These are phyloP conservation scores for Morinoia aosen DNA, from an alignment of 2,888 invertebrate species.

Conservation along the genomic window DNA sequence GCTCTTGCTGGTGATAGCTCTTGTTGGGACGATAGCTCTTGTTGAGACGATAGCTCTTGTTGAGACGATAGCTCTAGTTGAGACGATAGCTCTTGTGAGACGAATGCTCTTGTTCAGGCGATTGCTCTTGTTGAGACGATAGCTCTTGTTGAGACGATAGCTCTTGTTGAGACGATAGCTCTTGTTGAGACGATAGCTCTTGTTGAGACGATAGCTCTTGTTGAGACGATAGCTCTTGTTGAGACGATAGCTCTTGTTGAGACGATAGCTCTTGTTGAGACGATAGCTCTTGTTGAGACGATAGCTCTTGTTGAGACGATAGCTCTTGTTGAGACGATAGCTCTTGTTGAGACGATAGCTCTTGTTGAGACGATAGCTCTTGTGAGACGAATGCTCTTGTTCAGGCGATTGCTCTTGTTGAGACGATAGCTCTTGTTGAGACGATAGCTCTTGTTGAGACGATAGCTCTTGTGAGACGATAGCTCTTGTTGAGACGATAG, in stretches of 20 bases:
- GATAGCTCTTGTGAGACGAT: no score
- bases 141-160: neutral
- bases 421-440: no score
- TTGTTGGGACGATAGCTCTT: no score
- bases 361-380: neutral
- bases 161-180: neutral
- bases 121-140: no score
- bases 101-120: no score
- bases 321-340: neutral
- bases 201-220: neutral
- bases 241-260: neutral
- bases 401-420: no score
- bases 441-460: no score
- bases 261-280: neutral
- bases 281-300: neutral
- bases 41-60: no score
- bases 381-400: neutral
- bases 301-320: neutral
- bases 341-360: neutral
- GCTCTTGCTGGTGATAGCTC: neutral
- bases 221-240: neutral
- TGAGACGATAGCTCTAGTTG: no score
- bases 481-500: no score
- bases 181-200: neutral
- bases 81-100: no score